Evolutionary conservation across 2,797 vertebrate species (phyloP).

Genomic region (Channa striata): DNA sequence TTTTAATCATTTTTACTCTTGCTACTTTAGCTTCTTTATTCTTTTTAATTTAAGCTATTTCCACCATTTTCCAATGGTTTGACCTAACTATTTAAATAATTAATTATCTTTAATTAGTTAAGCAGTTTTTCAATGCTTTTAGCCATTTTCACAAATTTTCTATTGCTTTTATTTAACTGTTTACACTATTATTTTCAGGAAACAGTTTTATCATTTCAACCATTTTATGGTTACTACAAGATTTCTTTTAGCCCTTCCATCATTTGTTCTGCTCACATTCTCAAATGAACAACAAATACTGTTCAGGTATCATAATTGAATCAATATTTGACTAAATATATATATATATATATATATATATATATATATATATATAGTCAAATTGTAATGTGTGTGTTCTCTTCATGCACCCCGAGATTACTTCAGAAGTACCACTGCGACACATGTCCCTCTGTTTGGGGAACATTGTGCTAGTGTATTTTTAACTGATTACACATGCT

Average conservation of each 20-base stretch:
- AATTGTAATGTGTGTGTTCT: neutral
- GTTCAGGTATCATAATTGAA: slow-evolving; percentile 1
- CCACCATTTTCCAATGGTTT: no score
- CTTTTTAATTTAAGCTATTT: neutral
- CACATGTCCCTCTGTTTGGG: slow-evolving; percentile 13
- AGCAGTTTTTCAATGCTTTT: neutral
- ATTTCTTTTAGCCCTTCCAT: neutral
- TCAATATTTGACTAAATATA: neutral
- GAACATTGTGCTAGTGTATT: slow-evolving; percentile 45
- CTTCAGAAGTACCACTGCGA: neutral
- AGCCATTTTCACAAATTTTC: neutral
- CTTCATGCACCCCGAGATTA: neutral
- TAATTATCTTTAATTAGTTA: no score
- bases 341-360: neutral
- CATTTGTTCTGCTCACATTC: neutral
- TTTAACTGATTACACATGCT: slow-evolving; percentile 32
- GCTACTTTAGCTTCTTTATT: no score
- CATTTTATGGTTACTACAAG: no score
- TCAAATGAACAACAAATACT: neutral
- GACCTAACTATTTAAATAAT: no score
- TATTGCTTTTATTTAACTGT: no score
- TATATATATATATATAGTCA: neutral
- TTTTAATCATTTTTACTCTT: no score
- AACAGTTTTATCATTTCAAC: neutral
- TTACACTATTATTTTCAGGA: neutral